Evolutionary conservation across 2,888 invertebrate genomes (phyloP).

Genomic region (Griposia aprilina): DNA sequence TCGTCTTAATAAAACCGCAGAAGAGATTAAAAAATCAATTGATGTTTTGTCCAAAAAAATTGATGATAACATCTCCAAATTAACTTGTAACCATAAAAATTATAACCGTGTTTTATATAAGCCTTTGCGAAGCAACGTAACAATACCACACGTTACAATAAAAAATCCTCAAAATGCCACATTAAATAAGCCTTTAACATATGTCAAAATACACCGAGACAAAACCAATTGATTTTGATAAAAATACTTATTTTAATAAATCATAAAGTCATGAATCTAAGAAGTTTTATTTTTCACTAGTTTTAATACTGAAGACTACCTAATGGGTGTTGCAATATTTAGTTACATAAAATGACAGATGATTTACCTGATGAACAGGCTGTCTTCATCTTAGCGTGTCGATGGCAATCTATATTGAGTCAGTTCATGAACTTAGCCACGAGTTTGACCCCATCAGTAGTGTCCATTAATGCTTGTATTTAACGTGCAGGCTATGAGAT

Average conservation of each 20-base stretch:
- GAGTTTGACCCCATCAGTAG: no score
- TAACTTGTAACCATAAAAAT: background rate
- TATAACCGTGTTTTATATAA: background rate
- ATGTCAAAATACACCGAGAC: background rate
- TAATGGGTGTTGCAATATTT: no score
- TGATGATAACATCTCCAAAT: background rate
- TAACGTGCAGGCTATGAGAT: no score
- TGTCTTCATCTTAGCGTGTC: no score
- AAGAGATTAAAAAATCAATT: background rate
- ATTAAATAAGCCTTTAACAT: background rate
- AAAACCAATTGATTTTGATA: background rate
- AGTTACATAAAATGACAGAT: background rate
- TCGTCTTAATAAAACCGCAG: background rate
- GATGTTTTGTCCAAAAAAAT: slow-evolving; percentile 3
- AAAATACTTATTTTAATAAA: background rate
- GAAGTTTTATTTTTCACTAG: background rate
- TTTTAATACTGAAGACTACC: no score
- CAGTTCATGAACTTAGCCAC: no score
- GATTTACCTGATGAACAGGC: background rate
- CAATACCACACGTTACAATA: background rate
- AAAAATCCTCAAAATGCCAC: background rate
- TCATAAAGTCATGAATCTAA: background rate
- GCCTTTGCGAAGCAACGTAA: background rate
- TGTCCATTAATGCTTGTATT: no score
- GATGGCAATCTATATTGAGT: no score